phyloP scores from a whole-genome alignment of 2,113 vertebrate species.

The Stictonetta naevosa region DNA sequence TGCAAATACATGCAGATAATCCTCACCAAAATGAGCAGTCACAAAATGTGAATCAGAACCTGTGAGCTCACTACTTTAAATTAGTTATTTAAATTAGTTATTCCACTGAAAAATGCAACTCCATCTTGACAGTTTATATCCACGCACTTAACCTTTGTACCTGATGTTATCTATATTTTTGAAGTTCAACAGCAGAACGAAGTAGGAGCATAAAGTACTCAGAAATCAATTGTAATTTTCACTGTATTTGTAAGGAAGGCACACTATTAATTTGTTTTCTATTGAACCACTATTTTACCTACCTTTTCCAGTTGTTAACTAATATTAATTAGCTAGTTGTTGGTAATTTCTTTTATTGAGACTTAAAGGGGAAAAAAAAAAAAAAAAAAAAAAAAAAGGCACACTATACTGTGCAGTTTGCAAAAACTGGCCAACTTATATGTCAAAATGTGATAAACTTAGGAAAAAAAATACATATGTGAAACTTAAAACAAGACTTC shows the following conservation, averaged over 20 bases:
- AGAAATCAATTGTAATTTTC: not conserved
- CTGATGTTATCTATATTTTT: not conserved
- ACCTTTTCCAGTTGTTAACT: not conserved
- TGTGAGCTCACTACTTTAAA: not conserved
- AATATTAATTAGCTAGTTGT: not conserved
- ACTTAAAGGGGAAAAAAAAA: not conserved
- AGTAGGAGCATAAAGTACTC: not conserved
- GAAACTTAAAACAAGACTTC: not conserved
- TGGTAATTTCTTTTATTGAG: not conserved
- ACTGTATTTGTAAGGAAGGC: not conserved
- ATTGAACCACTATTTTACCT: not conserved
- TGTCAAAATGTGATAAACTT: not conserved
- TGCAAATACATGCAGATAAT: slow-evolving; percentile 24
- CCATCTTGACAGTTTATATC: not conserved
- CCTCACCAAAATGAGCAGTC: not conserved
- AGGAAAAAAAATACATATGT: not conserved
- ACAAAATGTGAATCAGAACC: not conserved
- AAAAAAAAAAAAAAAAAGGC: not conserved
- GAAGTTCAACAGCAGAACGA: not conserved
- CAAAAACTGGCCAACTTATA: not conserved
- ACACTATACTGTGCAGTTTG: not conserved
- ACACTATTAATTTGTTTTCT: not conserved
- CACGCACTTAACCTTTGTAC: not conserved
- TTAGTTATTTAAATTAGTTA: not conserved
- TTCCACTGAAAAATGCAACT: not conserved